Evolutionary conservation across 2,113 vertebrate genomes (phyloP).

Genomic region (Festucalex cinctus): DNA sequence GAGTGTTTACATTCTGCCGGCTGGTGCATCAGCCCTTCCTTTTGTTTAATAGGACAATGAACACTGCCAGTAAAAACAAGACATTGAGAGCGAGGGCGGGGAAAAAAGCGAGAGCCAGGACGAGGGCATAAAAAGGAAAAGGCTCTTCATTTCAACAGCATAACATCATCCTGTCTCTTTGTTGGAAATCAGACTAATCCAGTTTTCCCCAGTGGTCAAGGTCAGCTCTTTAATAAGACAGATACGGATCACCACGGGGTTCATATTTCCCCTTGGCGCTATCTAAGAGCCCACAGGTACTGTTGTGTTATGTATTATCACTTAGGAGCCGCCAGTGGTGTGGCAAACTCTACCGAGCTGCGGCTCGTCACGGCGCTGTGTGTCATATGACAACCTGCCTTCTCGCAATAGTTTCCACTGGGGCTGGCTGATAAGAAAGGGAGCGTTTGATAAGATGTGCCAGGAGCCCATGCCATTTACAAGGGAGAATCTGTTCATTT

Average conservation of each 20-base stretch:
- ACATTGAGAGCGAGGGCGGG: slow-evolving; percentile 9
- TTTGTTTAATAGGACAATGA: slow-evolving; percentile 58
- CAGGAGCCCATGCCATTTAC: slow-evolving; percentile 54
- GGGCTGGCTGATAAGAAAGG: slow-evolving; percentile 59
- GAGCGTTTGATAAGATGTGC: slow-evolving; percentile 56
- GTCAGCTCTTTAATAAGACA: slow-evolving; percentile 64
- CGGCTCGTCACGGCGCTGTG: slow-evolving; percentile 42
- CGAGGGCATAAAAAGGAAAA: slow-evolving; percentile 22
- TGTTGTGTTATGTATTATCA: slow-evolving; percentile 58
- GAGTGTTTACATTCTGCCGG: slow-evolving; percentile 43
- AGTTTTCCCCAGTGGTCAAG: slow-evolving; percentile 50
- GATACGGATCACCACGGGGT: slow-evolving; percentile 59
- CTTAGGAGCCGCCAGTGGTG: slow-evolving; percentile 46
- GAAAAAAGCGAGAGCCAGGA: neutral
- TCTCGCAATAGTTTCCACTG: slow-evolving; percentile 58
- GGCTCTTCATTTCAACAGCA: slow-evolving; percentile 34
- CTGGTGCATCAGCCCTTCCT: slow-evolving; percentile 54
- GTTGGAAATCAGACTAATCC: slow-evolving; percentile 50
- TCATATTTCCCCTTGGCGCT: slow-evolving; percentile 50
- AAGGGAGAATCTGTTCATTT: slow-evolving; percentile 43
- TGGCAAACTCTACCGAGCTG: slow-evolving; percentile 43
- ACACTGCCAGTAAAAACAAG: slow-evolving; percentile 26
- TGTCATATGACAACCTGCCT: slow-evolving; percentile 63
- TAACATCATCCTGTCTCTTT: slow-evolving; percentile 36
- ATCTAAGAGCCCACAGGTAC: slow-evolving; percentile 45